These are phyloP conservation scores for Symphodus melops DNA, from an alignment of 2,113 vertebrate species.

Conservation along the genomic window DNA sequence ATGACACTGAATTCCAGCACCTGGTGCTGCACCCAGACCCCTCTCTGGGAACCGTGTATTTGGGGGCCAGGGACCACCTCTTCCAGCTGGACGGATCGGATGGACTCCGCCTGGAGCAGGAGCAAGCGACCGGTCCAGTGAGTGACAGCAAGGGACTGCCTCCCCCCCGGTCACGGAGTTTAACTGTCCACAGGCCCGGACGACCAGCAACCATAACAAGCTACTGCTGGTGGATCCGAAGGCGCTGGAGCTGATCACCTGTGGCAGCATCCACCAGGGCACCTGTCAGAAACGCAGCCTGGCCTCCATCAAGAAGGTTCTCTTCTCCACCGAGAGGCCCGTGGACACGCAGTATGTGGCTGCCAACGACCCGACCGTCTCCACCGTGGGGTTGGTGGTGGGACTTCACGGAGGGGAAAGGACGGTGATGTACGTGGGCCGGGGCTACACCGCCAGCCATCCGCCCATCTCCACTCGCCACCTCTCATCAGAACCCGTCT, in stretches of 20 bases:
- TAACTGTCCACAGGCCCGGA: constrained; percentile 90
- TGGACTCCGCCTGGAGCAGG: constrained; percentile 84
- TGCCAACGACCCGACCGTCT: constrained; percentile 92
- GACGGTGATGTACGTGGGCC: constrained; percentile 92
- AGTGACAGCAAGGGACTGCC: constrained; percentile 93
- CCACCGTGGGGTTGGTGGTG: constrained; percentile 92
- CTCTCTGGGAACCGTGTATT: constrained; percentile 87
- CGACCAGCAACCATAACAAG: constrained; percentile 93
- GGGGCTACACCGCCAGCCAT: constrained; percentile 94
- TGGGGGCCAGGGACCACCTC: constrained; percentile 93
- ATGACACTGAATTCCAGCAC: constrained; percentile 90
- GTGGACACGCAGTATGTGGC: constrained; percentile 97
- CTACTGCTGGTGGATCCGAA: constrained; percentile 89
- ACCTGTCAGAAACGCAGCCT: constrained; percentile 94
- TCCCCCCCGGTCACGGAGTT: constrained; percentile 87
- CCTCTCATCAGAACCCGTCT: constrained; percentile 89
- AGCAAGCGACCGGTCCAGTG: constrained; percentile 89
- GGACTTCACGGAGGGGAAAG: constrained; percentile 81
- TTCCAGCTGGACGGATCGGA: constrained; percentile 89
- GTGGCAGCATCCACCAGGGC: constrained; percentile 94
- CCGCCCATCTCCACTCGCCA: constrained; percentile 95
- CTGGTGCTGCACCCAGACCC: constrained; percentile 91
- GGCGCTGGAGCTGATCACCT: constrained; percentile 89
- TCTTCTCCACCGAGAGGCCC: constrained; percentile 90
- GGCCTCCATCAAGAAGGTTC: constrained; percentile 78